These are phyloP conservation scores for Eciton burchellii DNA, from an alignment of 1,140 invertebrate species.

Conservation along the genomic window DNA sequence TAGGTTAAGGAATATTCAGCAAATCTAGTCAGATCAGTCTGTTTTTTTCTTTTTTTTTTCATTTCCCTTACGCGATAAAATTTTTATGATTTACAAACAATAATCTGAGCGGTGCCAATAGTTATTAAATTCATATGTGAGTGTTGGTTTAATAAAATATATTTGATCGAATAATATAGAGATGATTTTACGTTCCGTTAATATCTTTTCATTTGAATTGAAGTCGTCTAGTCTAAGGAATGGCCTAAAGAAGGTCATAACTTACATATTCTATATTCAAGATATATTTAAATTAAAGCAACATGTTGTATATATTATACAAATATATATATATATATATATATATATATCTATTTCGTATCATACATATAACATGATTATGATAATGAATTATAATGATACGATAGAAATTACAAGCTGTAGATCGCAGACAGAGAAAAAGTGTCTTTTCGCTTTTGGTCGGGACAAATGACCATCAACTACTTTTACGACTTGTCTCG, in stretches of 20 bases:
- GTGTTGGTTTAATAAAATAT: conserved; percentile 22
- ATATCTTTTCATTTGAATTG: conserved; percentile 63
- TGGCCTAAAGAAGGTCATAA: conserved; percentile 63
- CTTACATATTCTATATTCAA: conserved; percentile 69
- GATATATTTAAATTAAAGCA: conserved; percentile 77
- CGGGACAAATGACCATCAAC: conserved; percentile 40
- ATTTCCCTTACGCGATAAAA: neutral
- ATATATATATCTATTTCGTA: conserved; percentile 50
- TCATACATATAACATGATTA: conserved; percentile 62
- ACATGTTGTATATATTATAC: conserved; percentile 47
- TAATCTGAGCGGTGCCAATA: too few relatives aligned
- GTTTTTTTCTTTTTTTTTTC: conserved; percentile 19
- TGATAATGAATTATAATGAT: conserved; percentile 48
- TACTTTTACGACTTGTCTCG: neutral
- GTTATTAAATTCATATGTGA: neutral
- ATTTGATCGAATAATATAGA: conserved; percentile 19
- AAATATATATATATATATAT: conserved; percentile 54
- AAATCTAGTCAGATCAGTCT: conserved; percentile 70
- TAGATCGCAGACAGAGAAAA: conserved; percentile 56
- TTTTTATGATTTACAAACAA: neutral
- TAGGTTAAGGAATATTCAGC: conserved; percentile 62
- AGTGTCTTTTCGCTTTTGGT: conserved; percentile 61
- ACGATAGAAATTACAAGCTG: conserved; percentile 40
- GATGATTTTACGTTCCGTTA: neutral
- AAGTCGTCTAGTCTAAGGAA: conserved; percentile 69